Percentiles rank a stretch among this genome's conserved stretches.
Evolutionary conservation across 2,888 invertebrate genomes (phyloP).

Genomic region (Ethmia dodecea): DNA sequence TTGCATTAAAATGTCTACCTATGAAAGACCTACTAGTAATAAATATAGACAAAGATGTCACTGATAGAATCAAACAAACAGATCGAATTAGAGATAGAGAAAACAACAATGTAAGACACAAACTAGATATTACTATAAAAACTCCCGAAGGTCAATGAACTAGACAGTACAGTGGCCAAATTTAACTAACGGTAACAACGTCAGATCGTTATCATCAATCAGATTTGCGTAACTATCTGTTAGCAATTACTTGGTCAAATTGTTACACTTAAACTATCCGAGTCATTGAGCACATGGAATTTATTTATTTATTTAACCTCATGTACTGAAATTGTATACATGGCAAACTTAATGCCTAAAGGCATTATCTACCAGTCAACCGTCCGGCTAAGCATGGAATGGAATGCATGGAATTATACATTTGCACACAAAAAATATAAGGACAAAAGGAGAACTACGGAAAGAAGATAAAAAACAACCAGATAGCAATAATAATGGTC

Average conservation of each 20-base stretch:
- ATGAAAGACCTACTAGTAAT: no score
- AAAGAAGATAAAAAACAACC: no score
- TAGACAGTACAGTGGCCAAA: slow-evolving; percentile 65
- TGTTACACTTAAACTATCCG: slow-evolving; percentile 42
- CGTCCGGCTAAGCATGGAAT: no score
- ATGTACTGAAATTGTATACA: no score
- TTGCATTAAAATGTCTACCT: no score
- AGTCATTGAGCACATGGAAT: slow-evolving; percentile 48
- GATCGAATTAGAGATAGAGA: slow-evolving; percentile 6
- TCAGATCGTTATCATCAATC: slow-evolving; percentile 71
- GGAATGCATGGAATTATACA: no score
- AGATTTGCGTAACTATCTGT: slow-evolving; percentile 73
- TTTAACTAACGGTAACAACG: slow-evolving; percentile 64
- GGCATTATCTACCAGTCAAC: no score
- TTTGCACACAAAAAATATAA: neutral
- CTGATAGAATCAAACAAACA: neutral
- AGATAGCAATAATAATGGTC: no score
- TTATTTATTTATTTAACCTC: no score
- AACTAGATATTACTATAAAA: slow-evolving; percentile 30
- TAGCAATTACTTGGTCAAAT: slow-evolving; percentile 59
- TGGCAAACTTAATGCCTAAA: no score
- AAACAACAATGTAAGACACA: slow-evolving; percentile 15
- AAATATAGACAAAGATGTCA: slow-evolving; percentile 8
- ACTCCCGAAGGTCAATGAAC: slow-evolving; percentile 53
- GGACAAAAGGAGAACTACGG: no score